Base-by-base conservation (phyloP, 2,888 invertebrate species). In the Chymomyza fuscimana region DNA sequence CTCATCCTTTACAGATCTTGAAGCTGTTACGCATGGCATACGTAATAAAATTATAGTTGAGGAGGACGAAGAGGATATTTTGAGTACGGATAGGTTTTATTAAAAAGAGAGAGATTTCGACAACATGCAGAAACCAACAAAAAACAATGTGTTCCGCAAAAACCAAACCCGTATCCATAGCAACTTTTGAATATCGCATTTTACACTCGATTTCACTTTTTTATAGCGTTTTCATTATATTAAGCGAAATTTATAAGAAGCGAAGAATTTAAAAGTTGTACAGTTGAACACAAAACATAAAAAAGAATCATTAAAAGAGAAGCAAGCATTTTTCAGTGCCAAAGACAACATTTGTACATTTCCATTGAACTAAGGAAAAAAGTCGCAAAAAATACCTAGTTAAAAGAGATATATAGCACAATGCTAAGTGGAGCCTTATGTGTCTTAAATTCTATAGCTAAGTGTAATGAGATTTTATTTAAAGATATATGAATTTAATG, bases 381-480 rank as follows among this genome's bases (percentile, higher is more conserved):
- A 52, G 52, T 65, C 54, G 64, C 65, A 62, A 71, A 22, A 54
- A 64, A 61, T 62, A 36, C 64, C 54, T 63, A n/a, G 69, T 9
- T 15, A 58, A 67, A 60, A 76, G 54, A 71, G 73, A 66, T 74
- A 70, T 68, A 77, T 75, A 86, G 82, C 78, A 79, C 78, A 86
- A 79, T 79, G 85, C 78, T 90, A 91, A 90, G 86, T 88, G 88
- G 89, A 91, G 91, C 91, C 91, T 91, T 88, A 90, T 90, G 91
- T 91, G 91, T 91, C 91, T 91, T 91, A 91, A 90, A 90, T 87
- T 90, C 90, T 90, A 88, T 86, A 89, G 89, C 89, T 89, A 87
- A 88, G 80, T 78, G 78, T 81, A 83, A 85, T 78, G 74, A 82
- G 81, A 88, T 86, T 82, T 88, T 87, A 86, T 86, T 81, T 78